Percentiles rank a stretch among this genome's conserved stretches.
These are phyloP conservation scores for Xestobium rufovillosum DNA, from an alignment of 2,888 invertebrate species.

Conservation along the genomic window DNA sequence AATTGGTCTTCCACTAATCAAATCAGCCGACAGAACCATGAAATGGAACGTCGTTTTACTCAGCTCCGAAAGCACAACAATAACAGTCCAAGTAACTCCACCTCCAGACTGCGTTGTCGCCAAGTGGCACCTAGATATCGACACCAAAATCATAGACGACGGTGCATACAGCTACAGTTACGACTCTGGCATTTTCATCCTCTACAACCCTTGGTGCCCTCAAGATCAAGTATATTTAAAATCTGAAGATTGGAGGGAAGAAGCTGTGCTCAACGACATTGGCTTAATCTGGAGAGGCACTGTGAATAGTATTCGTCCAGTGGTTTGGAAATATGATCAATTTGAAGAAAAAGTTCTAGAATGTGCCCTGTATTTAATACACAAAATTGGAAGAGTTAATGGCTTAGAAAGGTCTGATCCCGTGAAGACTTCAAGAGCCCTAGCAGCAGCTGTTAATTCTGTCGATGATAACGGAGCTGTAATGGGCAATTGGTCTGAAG, in stretches of 20 bases:
- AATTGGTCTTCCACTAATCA: conserved; percentile 64
- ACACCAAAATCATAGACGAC: conserved; percentile 63
- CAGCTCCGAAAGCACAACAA: conserved; percentile 54
- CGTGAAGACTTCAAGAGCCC: conserved; percentile 63
- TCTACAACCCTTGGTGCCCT: conserved; percentile 87
- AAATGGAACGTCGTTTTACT: conserved; percentile 71
- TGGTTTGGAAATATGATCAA: conserved; percentile 88
- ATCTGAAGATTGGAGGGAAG: conserved; percentile 65
- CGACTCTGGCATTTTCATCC: conserved; percentile 62
- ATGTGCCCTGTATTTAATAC: conserved; percentile 67
- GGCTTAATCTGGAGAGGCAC: conserved; percentile 90
- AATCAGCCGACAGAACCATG: conserved; percentile 53
- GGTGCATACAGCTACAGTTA: conserved; percentile 71
- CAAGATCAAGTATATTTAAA: conserved; percentile 60
- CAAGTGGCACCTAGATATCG: conserved; percentile 77
- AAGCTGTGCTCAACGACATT: conserved; percentile 78
- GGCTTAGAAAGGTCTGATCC: conserved; percentile 62
- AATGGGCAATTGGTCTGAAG: conserved; percentile 82
- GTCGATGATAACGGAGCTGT: conserved; percentile 82
- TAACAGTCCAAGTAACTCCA: conserved; percentile 60
- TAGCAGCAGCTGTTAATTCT: conserved; percentile 85
- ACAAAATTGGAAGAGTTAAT: conserved; percentile 59
- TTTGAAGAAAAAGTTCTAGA: conserved; percentile 78
- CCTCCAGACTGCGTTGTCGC: conserved; percentile 68
- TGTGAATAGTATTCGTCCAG: conserved; percentile 72